Evolutionary conservation across 2,888 invertebrate species (phyloP), one percentile per base, ranked within the genome.

Genomic region (Muschampia plurimacula): DNA sequence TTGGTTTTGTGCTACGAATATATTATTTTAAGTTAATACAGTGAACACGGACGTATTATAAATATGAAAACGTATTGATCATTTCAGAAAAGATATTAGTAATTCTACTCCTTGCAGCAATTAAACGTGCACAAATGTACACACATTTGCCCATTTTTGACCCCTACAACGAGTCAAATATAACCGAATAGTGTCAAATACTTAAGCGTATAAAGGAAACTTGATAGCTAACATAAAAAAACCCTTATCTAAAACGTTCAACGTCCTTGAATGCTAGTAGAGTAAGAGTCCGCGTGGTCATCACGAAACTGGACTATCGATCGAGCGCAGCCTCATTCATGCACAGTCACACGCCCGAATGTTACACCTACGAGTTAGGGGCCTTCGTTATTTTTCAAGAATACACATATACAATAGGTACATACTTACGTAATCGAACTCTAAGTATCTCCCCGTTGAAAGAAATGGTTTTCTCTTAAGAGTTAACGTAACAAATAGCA

Each of bases 281-380:
- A 46, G 49, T 64, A 65, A 68, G 71, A 13, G 41, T 57, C 44
- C 72, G 67, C 71, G 80, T 80, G 82, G 83, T 84, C 81, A 82
- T 82, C 83, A 83, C 82, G 84, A 64, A 57, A 64, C 52, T 81
- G 80, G 80, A 78, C 76, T 87, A 87, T 87, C 83, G 86, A 88
- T 82, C 84, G 79, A 15, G 32, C 71, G 74, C 76, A 65, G 77
- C 72, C 81, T 82, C 83, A 82, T 84, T 86, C 81, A 83, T 83
- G 84, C 82, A 80, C 83, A 79, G 83, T 84, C 81, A 80, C 55
- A 55, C 55, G 79, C 74, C 74, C 39, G 36, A 69, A 46, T 60
- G 60, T 62, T 46, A 49, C 68, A 62, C 62, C 68, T 46, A 49
- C 59, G 22, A 22, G 0, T 22, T 22, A 22, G 49, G 49, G 46